Evolutionary conservation across 2,113 vertebrate genomes (phyloP), one percentile per base, ranked within the genome.

Genomic region (Pleuronectes platessa): DNA sequence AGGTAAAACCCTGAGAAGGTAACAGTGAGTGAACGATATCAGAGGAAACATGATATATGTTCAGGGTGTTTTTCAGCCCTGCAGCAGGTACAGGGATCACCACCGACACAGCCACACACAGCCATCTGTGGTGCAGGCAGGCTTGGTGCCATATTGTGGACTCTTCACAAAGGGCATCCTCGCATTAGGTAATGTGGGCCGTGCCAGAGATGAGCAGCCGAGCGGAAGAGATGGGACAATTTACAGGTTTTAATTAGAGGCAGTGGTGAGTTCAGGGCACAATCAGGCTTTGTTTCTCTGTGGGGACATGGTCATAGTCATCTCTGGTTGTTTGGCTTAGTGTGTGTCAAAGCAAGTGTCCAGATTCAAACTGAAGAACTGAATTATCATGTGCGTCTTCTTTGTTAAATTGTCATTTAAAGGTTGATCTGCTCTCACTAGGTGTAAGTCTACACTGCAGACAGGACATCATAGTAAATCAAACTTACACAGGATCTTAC

Each of bases 191-290:
- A 72, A 89, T 79, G 81, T 62, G 66, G 72, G 72, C 63, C 63
- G 20, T 73, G 80, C 71, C 76, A 78, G 72, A 81, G 61, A 76
- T 69, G 88, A 76, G 79, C 89, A 77, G 79, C 79, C 76, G 86
- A 82, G 90, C 86, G 27, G 83, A 94, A 93, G 67, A 60, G 21
- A 85, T 82, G 71, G 56, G 24, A 69, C 51, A 70, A 80, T 93
- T 91, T 90, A 76, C 13, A 3, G 27, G 58, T 55, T 82, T 82
- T 88, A 89, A 89, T 90, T 84, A 83, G 76, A 86, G 54, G 75
- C 75, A 15, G 65, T 53, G 70, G 53, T 20, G 35, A 65, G 23
- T 17, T 26, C 31, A 15, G 0, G 8, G 31, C 56, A 86, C 81
- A 89, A 80, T 53, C 23, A 49, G 54, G 58, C 72, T 77, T 76